These are phyloP conservation scores for Actinostola sp. DNA, from an alignment of 92 coral and sea anemone species.

Conservation along the genomic window DNA sequence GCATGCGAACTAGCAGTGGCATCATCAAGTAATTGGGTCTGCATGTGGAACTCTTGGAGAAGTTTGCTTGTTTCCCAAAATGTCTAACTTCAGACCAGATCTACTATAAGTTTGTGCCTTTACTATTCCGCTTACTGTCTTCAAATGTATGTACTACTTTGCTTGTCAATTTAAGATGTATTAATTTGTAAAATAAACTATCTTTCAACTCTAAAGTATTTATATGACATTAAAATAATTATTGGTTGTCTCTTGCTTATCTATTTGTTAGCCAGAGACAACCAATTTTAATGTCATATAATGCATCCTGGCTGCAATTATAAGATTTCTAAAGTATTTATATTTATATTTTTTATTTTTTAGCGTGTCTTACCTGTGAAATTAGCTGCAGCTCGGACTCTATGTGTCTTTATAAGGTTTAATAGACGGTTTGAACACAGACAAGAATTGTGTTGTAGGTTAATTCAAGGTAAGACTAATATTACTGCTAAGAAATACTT, in stretches of 20 bases:
- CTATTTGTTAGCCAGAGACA: not conserved
- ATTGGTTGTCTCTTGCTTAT: too few species aligned
- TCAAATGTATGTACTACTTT: slow-evolving; percentile 86
- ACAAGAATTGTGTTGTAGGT: slow-evolving; percentile 92
- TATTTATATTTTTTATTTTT: slow-evolving; percentile 2
- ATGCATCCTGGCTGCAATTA: too few species aligned
- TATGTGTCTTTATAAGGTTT: slow-evolving; percentile 86
- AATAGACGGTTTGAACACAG: slow-evolving; percentile 93
- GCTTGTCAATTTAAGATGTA: too few species aligned
- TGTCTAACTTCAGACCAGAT: slow-evolving; percentile 96
- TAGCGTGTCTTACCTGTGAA: slow-evolving; percentile 99
- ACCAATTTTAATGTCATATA: too few species aligned
- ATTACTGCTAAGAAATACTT: not conserved
- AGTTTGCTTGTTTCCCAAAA: slow-evolving; percentile 89
- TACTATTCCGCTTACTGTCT: slow-evolving; percentile 84
- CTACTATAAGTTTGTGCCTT: slow-evolving; percentile 97
- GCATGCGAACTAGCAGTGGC: slow-evolving; percentile 96
- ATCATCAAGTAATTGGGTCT: slow-evolving; percentile 98
- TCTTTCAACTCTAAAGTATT: not conserved
- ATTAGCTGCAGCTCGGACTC: slow-evolving; percentile 83
- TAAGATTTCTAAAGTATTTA: too few species aligned
- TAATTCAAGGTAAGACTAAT: slow-evolving; percentile 76
- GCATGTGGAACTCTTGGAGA: slow-evolving; percentile 87
- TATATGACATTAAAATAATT: too few species aligned
- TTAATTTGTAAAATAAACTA: not conserved